Evolutionary conservation across 2,888 invertebrate genomes (phyloP).

Genomic region (Agonopterix arenella): DNA sequence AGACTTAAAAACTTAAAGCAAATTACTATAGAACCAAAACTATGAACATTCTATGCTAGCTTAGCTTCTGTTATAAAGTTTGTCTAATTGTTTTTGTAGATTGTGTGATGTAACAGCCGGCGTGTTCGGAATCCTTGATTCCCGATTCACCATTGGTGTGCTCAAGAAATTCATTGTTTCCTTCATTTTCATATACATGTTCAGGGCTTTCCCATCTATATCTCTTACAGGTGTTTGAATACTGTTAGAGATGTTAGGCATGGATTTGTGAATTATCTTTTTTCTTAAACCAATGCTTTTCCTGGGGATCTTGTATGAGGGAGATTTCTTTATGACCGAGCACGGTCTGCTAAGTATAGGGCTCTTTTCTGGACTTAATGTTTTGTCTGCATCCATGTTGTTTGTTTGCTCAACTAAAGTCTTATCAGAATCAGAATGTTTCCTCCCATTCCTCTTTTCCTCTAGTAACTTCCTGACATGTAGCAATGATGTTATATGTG

Average conservation of each 20-base stretch:
- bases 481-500: slow-evolving; percentile 40
- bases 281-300: slow-evolving; percentile 47
- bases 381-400: slow-evolving; percentile 7
- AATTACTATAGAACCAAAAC: too few species aligned
- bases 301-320: slow-evolving; percentile 58
- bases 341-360: slow-evolving; percentile 23
- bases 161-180: slow-evolving; percentile 54
- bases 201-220: slow-evolving; percentile 37
- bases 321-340: slow-evolving; percentile 53
- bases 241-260: slow-evolving; percentile 41
- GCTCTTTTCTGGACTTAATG: slow-evolving; percentile 20
- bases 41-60: background rate
- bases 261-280: slow-evolving; percentile 47
- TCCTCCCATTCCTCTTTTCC: slow-evolving; percentile 25
- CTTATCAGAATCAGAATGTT: slow-evolving; percentile 18
- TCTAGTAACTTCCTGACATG: slow-evolving; percentile 40
- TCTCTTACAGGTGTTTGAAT: slow-evolving; percentile 37
- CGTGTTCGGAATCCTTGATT: slow-evolving; percentile 32
- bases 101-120: slow-evolving; percentile 56
- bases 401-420: slow-evolving; percentile 22
- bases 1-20: too few species aligned
- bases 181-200: slow-evolving; percentile 61
- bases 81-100: slow-evolving; percentile 57
- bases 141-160: slow-evolving; percentile 43
- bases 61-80: slow-evolving; percentile 46